phyloP scores from a whole-genome alignment of 2,113 vertebrate species.

The Toxotes chatareus region DNA sequence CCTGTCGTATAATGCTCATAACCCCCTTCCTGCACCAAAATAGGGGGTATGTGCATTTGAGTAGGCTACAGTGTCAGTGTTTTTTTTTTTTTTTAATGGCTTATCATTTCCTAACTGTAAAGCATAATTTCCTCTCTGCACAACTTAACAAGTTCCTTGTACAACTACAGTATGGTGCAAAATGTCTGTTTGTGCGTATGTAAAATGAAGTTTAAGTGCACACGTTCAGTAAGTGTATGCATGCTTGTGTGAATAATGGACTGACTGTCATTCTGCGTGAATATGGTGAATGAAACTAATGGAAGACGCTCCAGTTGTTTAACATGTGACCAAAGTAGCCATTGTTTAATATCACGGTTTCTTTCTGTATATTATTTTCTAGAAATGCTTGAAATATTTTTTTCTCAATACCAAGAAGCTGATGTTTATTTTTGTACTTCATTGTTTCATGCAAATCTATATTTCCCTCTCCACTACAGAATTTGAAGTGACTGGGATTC shows the following conservation, averaged over 20 bases:
- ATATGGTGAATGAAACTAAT: conserved; percentile 55
- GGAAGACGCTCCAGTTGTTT: conserved; percentile 64
- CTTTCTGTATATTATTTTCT: conserved; percentile 80
- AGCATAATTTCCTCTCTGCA: conserved; percentile 44
- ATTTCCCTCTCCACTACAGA: conserved; percentile 72
- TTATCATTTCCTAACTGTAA: conserved; percentile 29
- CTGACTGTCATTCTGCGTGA: conserved; percentile 59
- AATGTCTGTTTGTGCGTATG: conserved; percentile 64
- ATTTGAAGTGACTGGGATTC: conserved; percentile 68
- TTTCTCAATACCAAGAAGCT: conserved; percentile 84
- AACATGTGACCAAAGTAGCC: conserved; percentile 85
- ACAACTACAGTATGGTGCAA: conserved; percentile 29
- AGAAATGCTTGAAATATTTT: conserved; percentile 83
- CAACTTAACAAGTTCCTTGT: conserved; percentile 53
- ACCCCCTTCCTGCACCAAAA: conserved; percentile 39
- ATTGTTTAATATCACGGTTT: conserved; percentile 71
- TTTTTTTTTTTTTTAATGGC: conserved; percentile 26
- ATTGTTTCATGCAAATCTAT: conserved; percentile 80
- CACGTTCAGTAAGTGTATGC: conserved; percentile 67
- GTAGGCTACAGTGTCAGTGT: conserved; percentile 15
- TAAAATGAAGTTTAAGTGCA: conserved; percentile 55
- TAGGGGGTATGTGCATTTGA: conserved; percentile 32
- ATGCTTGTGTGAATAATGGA: conserved; percentile 65
- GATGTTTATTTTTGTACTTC: conserved; percentile 87
- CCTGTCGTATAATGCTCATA: conserved; percentile 16